These are phyloP conservation scores for Drosophila pseudoobscura DNA, from an alignment of 1,140 invertebrate genomes.

Conservation along the genomic window DNA sequence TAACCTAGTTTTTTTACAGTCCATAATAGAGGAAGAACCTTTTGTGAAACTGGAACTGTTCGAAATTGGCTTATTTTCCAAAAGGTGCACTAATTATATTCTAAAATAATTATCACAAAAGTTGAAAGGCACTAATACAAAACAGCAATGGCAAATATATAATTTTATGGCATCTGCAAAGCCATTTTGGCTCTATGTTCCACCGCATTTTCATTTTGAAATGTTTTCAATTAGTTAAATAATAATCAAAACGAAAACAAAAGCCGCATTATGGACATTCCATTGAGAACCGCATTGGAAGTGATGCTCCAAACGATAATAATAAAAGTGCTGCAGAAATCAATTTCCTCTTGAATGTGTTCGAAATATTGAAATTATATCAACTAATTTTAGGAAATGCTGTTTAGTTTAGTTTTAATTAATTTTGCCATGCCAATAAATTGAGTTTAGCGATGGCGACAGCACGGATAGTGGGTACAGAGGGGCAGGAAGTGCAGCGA, in stretches of 20 bases:
- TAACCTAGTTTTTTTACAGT: too few species aligned
- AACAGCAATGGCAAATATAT: conserved; percentile 13
- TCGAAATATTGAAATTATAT: conserved; percentile 28
- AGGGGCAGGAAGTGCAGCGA: too few species aligned
- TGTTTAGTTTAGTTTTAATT: conserved; percentile 66
- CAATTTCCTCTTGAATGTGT: conserved; percentile 30
- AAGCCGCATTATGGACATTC: not conserved
- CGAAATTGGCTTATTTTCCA: not conserved
- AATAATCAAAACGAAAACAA: conserved; percentile 1
- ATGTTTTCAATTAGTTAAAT: conserved; percentile 46
- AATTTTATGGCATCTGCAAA: conserved; percentile 17
- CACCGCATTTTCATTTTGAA: conserved; percentile 36
- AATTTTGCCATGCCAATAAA: conserved; percentile 58
- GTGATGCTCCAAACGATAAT: too few species aligned
- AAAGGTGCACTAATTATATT: conserved; percentile 17
- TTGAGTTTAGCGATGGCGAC: conserved; percentile 19
- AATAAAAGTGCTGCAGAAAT: conserved; percentile 20
- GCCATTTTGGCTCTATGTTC: conserved; percentile 1
- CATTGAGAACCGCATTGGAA: not conserved
- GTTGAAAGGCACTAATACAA: conserved; percentile 7
- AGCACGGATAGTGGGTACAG: not conserved
- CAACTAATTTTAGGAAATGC: conserved; percentile 42
- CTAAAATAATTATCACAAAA: conserved; percentile 8
- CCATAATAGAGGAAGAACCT: too few species aligned
- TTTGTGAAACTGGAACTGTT: too few species aligned